Percentiles rank a stretch among this genome's conserved stretches.
phyloP scores from a whole-genome alignment of 1,140 invertebrate species.

The Aricia agestis region DNA sequence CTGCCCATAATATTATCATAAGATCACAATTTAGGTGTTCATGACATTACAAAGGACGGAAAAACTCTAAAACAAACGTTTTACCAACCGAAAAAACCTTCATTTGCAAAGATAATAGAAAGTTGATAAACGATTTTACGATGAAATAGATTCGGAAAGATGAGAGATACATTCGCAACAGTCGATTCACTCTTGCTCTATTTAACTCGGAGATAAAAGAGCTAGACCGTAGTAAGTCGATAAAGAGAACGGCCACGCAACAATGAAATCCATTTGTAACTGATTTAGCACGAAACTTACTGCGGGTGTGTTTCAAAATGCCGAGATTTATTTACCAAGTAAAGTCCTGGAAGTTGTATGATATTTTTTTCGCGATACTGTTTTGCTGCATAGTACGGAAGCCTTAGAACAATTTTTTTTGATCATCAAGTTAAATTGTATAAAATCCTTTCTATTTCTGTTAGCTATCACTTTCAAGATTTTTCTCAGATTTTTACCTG shows the following conservation, averaged over 20 bases:
- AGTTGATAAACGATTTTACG: too few relatives aligned
- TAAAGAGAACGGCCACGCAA: conserved; percentile 20
- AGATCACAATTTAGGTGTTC: too few relatives aligned
- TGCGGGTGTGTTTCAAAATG: conserved; percentile 5
- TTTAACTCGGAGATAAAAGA: conserved; percentile 26
- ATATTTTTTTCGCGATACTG: neutral
- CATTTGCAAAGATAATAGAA: neutral
- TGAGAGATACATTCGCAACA: conserved; percentile 21
- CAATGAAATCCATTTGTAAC: conserved; percentile 21
- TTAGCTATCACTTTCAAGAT: too few relatives aligned
- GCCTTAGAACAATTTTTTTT: too few relatives aligned
- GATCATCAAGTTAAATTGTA: too few relatives aligned
- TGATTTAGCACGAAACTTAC: conserved; percentile 14
- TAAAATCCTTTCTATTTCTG: too few relatives aligned
- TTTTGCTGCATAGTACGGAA: neutral
- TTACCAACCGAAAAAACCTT: neutral
- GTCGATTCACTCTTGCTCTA: conserved; percentile 20
- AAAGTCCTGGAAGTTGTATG: neutral
- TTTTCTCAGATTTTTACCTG: too few relatives aligned
- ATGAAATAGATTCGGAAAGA: conserved; percentile 21
- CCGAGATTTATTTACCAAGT: neutral
- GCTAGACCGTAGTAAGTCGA: conserved; percentile 23
- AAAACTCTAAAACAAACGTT: too few relatives aligned
- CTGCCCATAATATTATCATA: too few relatives aligned
- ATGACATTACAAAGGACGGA: too few relatives aligned